These are phyloP conservation scores for Pristis pectinata DNA, from an alignment of 2,797 vertebrate genomes.

Conservation along the genomic window DNA sequence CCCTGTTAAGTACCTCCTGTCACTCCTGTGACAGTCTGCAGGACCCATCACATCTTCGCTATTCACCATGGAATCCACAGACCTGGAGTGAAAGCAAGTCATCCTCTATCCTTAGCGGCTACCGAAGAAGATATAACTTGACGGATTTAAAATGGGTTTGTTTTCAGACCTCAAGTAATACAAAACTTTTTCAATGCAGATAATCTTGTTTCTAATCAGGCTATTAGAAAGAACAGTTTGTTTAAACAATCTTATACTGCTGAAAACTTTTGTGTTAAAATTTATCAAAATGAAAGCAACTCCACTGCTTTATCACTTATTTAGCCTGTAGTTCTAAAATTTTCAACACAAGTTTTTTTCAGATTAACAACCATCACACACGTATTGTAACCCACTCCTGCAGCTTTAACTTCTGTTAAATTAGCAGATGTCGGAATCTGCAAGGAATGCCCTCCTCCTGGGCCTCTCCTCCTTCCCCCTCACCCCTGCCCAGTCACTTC, in stretches of 20 bases:
- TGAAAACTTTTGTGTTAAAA: conserved; percentile 13
- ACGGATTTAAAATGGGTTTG: not conserved
- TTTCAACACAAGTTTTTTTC: too few species aligned
- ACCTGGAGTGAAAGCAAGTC: too few species aligned
- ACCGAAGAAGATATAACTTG: not conserved
- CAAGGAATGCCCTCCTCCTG: too few species aligned
- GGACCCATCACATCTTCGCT: too few species aligned
- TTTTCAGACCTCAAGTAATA: not conserved
- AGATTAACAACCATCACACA: not conserved
- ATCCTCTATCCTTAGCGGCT: not conserved
- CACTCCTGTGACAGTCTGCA: too few species aligned
- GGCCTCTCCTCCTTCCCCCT: too few species aligned
- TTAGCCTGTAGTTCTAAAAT: not conserved
- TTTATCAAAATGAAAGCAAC: not conserved
- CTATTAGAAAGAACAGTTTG: not conserved
- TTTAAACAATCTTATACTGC: not conserved
- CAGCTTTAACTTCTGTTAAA: too few species aligned
- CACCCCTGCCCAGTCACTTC: too few species aligned
- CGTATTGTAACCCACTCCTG: too few species aligned
- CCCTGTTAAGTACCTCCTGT: too few species aligned
- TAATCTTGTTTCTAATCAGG: not conserved
- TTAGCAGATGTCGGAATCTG: too few species aligned
- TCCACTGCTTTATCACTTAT: not conserved
- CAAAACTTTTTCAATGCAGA: not conserved
- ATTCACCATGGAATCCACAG: too few species aligned